phyloP scores from a whole-genome alignment of 1,140 invertebrate genomes.

The Linepithema humile region DNA sequence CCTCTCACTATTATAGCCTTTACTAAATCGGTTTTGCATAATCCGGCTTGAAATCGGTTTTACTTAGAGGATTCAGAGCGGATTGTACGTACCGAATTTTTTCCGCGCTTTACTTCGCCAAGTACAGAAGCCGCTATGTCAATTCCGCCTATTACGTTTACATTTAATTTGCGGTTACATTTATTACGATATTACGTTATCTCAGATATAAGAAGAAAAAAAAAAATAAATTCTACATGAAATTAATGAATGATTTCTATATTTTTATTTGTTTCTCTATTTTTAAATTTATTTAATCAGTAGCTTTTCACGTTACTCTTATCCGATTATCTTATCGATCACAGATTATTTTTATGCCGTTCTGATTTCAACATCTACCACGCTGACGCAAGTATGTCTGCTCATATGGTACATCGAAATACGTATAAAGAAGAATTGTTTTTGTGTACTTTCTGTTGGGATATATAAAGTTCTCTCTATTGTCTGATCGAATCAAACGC shows the following conservation, averaged over 20 bases:
- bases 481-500: constrained; percentile 42
- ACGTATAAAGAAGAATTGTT: not conserved
- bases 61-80: constrained; percentile 37
- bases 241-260: not conserved
- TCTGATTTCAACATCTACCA: not conserved
- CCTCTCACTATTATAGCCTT: constrained; percentile 67
- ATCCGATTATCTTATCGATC: constrained; percentile 33
- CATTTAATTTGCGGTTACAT: constrained; percentile 8
- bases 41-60: constrained; percentile 61
- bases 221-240: not conserved
- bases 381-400: not conserved
- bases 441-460: not conserved
- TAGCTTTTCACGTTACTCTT: constrained; percentile 24
- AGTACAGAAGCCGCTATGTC: not conserved
- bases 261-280: not conserved
- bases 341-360: constrained; percentile 14
- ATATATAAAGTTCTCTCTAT: constrained; percentile 7
- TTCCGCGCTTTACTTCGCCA: constrained; percentile 12
- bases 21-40: constrained; percentile 73
- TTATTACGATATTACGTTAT: constrained; percentile 10
- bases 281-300: not conserved
- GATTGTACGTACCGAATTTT: constrained; percentile 67
- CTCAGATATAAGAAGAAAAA: not conserved
- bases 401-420: not conserved
- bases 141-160: constrained; percentile 3